Conservation (phyloP, 2,113 vertebrate genomes). For the Sarotherodon lohbergeri region DNA sequence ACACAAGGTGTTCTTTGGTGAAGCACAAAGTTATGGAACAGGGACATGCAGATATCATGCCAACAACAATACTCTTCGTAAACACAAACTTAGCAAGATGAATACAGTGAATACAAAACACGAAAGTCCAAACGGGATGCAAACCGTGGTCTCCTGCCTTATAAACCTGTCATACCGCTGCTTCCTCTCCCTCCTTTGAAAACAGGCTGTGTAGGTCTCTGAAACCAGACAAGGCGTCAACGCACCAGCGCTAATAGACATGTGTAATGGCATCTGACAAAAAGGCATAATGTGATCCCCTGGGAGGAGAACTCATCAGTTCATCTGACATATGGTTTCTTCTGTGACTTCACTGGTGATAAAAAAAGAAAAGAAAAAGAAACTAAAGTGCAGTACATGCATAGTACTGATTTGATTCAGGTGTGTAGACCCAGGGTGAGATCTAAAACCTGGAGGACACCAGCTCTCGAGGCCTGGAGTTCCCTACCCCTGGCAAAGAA, state of each 20-base stretch:
- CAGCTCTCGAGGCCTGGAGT: background rate
- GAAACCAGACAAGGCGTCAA: background rate
- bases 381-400: background rate
- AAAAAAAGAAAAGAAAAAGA: background rate
- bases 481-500: accelerated
- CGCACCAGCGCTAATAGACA: background rate
- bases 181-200: accelerated
- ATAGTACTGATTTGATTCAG: background rate
- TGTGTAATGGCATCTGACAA: background rate
- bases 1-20: background rate
- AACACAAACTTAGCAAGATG: background rate
- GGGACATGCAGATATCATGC: background rate
- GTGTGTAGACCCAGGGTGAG: accelerated
- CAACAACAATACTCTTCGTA: background rate
- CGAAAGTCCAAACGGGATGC: background rate
- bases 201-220: background rate
- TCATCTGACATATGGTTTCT: background rate
- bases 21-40: background rate
- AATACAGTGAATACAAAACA: background rate
- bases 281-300: background rate
- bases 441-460: background rate
- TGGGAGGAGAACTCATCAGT: background rate
- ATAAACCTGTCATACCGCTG: background rate
- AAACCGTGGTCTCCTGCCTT: background rate
- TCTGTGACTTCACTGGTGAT: background rate